Evolutionary conservation across 2,888 invertebrate genomes (phyloP).

Genomic region (Luperina testacea): DNA sequence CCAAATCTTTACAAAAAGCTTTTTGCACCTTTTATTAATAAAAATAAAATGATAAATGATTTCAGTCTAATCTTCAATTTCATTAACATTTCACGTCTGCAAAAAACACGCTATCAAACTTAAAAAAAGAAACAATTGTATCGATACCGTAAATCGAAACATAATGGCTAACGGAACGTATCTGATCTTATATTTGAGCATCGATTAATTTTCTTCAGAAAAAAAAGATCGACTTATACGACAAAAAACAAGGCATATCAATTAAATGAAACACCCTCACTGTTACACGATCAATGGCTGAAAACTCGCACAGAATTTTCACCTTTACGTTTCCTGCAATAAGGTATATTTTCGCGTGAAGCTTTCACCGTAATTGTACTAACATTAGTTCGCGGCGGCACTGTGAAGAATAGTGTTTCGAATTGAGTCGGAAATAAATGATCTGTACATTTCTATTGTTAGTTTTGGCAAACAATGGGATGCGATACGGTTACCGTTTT

Average conservation of each 20-base stretch:
- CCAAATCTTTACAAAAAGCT: background rate
- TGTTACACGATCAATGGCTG: background rate
- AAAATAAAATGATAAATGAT: constrained; percentile 52
- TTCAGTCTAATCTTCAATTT: constrained; percentile 43
- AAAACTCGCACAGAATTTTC: constrained; percentile 19
- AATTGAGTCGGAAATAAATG: constrained; percentile 68
- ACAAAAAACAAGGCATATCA: constrained; percentile 79
- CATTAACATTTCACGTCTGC: constrained; percentile 47
- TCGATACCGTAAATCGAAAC: constrained; percentile 73
- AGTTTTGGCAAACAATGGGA: constrained; percentile 69
- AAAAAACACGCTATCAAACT: constrained; percentile 46
- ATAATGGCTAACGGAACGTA: constrained; percentile 79
- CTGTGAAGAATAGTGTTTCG: constrained; percentile 67
- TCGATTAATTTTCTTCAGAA: constrained; percentile 77
- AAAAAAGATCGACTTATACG: constrained; percentile 66
- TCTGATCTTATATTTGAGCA: constrained; percentile 77
- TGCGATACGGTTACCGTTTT: constrained; percentile 60
- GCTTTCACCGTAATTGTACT: constrained; percentile 48
- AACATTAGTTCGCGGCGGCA: constrained; percentile 60
- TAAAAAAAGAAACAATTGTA: constrained; percentile 64
- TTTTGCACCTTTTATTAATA: constrained; percentile 13
- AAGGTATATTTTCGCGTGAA: constrained; percentile 36
- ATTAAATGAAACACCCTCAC: constrained; percentile 71
- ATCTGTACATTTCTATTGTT: constrained; percentile 69
- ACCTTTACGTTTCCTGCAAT: rapidly evolving